Conservation (phyloP, 2,797 vertebrate genomes). For the Streptopelia turtur region DNA sequence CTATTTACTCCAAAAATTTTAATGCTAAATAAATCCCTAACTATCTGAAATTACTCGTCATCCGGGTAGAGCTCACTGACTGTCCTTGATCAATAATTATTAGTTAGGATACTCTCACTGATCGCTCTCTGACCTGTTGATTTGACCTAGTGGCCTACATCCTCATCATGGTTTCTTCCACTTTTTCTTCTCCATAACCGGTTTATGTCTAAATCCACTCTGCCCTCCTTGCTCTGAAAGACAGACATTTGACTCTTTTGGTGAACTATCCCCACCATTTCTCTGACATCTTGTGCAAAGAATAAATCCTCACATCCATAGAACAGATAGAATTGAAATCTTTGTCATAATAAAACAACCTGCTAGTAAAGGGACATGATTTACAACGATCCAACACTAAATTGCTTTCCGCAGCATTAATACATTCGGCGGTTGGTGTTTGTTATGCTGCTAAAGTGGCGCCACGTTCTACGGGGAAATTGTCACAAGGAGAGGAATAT, state of each 20-base stretch:
- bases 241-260: not conserved
- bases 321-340: constrained; percentile 39
- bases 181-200: not conserved
- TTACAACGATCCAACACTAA: constrained; percentile 36
- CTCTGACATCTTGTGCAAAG: not conserved
- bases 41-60: not conserved
- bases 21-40: not conserved
- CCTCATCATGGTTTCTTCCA: not conserved
- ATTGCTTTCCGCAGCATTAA: constrained; percentile 30
- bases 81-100: not conserved
- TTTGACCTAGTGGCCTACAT: not conserved
- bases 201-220: not conserved
- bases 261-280: not conserved
- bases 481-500: constrained; percentile 22
- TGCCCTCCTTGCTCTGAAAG: not conserved
- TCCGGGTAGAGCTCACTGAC: not conserved
- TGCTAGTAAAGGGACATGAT: constrained; percentile 43
- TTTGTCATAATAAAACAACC: constrained; percentile 56
- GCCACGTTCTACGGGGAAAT: not conserved
- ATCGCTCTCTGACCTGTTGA: not conserved
- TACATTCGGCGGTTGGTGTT: not conserved
- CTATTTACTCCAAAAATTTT: not conserved
- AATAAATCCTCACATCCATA: constrained; percentile 9
- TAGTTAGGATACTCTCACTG: not conserved
- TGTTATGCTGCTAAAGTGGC: constrained; percentile 39